Percentiles rank a stretch among this genome's conserved stretches.
These are phyloP conservation scores for Psittacula echo DNA, from an alignment of 2,797 vertebrate genomes.

Conservation along the genomic window DNA sequence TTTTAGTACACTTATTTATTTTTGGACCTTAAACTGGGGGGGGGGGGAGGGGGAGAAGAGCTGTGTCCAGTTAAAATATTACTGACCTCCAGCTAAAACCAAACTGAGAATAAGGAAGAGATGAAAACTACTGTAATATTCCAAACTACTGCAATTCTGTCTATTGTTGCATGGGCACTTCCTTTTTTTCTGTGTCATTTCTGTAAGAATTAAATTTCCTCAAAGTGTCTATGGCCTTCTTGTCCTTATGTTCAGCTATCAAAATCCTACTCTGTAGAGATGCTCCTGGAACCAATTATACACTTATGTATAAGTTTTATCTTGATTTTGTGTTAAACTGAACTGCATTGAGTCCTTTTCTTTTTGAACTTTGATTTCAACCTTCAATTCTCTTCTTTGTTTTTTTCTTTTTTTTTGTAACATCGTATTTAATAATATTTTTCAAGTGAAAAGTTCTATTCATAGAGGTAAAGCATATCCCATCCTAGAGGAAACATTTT, in stretches of 20 bases:
- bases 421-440: neutral
- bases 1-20: neutral
- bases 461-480: neutral
- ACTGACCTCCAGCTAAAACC: neutral
- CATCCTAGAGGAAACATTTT: neutral
- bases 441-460: neutral
- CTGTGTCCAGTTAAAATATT: neutral
- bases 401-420: neutral
- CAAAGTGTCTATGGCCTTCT: neutral
- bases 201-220: neutral
- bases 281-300: neutral
- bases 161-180: neutral
- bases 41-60: no score
- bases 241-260: neutral
- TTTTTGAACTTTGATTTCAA: neutral
- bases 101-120: neutral
- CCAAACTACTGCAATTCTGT: neutral
- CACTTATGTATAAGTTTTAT: neutral
- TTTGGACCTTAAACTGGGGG: neutral
- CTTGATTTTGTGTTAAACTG: neutral
- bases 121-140: neutral
- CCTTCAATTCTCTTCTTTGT: neutral
- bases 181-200: neutral
- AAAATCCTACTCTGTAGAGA: neutral
- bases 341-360: neutral